Conservation (phyloP, 2,888 invertebrate genomes). For the Orthonychiurus folsomi region DNA sequence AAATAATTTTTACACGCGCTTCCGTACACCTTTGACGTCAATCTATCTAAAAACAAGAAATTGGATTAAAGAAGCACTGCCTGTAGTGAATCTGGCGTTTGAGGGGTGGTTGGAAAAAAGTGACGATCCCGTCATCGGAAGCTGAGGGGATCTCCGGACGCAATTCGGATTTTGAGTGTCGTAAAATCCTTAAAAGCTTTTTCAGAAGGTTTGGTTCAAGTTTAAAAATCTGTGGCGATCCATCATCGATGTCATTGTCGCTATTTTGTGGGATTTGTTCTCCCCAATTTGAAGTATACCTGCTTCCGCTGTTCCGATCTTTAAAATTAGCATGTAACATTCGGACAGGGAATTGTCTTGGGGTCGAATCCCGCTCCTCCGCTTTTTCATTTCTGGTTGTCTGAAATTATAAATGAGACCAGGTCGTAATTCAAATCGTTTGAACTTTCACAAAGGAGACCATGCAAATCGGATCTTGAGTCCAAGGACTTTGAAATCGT, state of each 20-base stretch:
- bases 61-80: conserved; percentile 12
- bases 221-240: too few relatives aligned
- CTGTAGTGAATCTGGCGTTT: conserved; percentile 12
- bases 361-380: not conserved
- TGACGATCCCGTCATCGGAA: not conserved
- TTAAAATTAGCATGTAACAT: not conserved
- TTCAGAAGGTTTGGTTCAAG: too few relatives aligned
- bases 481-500: too few relatives aligned
- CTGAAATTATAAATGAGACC: too few relatives aligned
- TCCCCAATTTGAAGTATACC: not conserved
- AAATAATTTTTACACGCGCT: too few relatives aligned
- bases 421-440: not conserved
- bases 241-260: not conserved
- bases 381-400: not conserved
- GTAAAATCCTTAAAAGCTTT: not conserved
- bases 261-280: not conserved
- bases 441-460: not conserved
- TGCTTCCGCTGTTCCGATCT: not conserved
- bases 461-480: not conserved
- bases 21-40: too few relatives aligned
- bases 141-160: not conserved
- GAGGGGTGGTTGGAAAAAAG: not conserved
- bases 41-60: conserved; percentile 9
- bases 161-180: not conserved
- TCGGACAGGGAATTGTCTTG: not conserved